Conservation (phyloP, 2,797 vertebrate species). For the Mastacembelus armatus region DNA sequence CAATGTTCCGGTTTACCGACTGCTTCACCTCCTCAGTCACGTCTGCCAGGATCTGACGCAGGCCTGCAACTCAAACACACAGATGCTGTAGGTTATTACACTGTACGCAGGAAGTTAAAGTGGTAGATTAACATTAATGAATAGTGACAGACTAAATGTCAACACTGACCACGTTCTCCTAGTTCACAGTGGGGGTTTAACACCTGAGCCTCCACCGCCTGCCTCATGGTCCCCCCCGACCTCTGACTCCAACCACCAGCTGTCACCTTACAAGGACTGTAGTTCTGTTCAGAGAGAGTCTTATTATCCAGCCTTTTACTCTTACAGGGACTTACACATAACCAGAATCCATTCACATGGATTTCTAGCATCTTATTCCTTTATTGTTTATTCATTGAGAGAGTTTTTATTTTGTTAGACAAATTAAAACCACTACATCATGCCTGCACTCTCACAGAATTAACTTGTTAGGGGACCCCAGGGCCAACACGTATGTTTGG, state of each 20-base stretch:
- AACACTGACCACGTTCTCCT: constrained; percentile 78
- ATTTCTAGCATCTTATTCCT: no score
- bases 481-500: no score
- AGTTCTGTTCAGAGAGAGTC: no score
- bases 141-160: background rate
- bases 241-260: constrained; percentile 40
- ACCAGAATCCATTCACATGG: no score
- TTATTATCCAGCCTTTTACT: no score
- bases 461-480: no score
- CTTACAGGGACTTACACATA: no score
- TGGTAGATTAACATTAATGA: fast-evolving
- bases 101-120: no score
- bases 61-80: constrained; percentile 74
- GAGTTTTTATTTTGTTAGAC: no score
- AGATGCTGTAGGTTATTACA: background rate
- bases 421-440: no score
- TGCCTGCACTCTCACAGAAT: no score
- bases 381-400: no score
- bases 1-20: constrained; percentile 86
- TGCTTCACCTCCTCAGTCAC: constrained; percentile 88
- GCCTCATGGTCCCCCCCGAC: constrained; percentile 71
- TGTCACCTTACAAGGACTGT: background rate
- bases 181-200: constrained; percentile 67
- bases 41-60: constrained; percentile 88
- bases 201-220: constrained; percentile 76